These are phyloP conservation scores for Acanthaster planci DNA, from an alignment of 35 echinoderm and acorn worm genomes.

Conservation along the genomic window DNA sequence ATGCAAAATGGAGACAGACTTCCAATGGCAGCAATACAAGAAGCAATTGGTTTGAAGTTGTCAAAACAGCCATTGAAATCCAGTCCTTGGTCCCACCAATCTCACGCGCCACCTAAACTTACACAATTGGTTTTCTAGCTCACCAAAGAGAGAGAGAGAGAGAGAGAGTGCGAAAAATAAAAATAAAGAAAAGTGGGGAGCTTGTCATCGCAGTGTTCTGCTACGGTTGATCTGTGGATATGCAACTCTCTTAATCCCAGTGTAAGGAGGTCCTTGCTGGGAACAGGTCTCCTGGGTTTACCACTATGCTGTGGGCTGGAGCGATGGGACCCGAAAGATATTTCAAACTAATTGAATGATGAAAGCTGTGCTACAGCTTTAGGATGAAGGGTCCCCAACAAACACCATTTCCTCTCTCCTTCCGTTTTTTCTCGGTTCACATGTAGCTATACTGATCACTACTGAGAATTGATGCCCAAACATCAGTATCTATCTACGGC, in stretches of 20 bases:
- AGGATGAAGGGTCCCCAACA: not conserved
- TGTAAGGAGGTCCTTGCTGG: not conserved
- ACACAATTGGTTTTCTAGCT: not conserved
- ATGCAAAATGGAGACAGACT: too few relatives aligned
- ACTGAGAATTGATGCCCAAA: not conserved
- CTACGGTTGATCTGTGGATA: not conserved
- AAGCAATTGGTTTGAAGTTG: too few relatives aligned
- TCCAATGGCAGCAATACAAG: too few relatives aligned
- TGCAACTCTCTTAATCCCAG: not conserved
- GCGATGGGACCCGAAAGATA: not conserved
- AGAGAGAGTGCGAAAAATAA: too few relatives aligned
- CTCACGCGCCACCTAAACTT: not conserved
- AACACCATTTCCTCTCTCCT: not conserved
- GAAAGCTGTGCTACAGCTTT: not conserved
- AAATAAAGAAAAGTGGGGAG: too few relatives aligned
- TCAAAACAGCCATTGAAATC: too few relatives aligned
- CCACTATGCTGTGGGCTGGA: not conserved
- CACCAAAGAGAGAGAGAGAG: too few relatives aligned
- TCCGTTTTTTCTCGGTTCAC: not conserved
- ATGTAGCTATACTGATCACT: not conserved
- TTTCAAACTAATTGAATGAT: conserved; percentile 25
- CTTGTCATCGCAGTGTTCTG: not conserved
- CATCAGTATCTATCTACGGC: not conserved
- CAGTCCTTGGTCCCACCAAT: too few relatives aligned
- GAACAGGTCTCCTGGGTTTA: not conserved